A percentile compares a stretch with the other conserved stretches of the same genome.
phyloP scores from a whole-genome alignment of 2,113 vertebrate species.

The Sphaerodactylus townsendi region DNA sequence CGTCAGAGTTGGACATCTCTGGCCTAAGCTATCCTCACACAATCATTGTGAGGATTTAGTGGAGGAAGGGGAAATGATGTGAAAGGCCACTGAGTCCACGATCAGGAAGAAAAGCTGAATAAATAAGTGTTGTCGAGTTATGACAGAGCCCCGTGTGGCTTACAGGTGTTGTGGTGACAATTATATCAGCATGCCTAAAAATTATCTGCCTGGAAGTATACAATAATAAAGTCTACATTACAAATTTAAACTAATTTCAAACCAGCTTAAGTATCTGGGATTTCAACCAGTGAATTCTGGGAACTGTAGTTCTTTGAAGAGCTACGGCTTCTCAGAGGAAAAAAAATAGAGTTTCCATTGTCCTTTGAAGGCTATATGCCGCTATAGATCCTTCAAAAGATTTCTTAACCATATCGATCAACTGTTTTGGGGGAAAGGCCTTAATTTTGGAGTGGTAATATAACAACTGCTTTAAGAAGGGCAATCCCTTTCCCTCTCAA shows the following conservation, averaged over 20 bases:
- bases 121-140: too few species aligned
- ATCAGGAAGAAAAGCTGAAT: too few species aligned
- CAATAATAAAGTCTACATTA: not conserved
- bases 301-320: not conserved
- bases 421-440: not conserved
- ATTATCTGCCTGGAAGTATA: not conserved
- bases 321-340: not conserved
- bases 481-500: too few species aligned
- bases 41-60: too few species aligned
- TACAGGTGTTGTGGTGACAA: not conserved
- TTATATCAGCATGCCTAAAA: not conserved
- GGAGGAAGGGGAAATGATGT: too few species aligned
- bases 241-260: not conserved
- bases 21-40: too few species aligned
- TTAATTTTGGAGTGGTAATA: not conserved
- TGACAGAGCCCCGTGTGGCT: too few species aligned
- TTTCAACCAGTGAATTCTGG: not conserved
- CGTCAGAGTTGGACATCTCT: too few species aligned
- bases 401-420: not conserved
- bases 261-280: not conserved
- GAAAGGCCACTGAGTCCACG: too few species aligned
- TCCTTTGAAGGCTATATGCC: not conserved
- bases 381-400: not conserved
- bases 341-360: not conserved
- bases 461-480: not conserved